Conservation (phyloP, 30 jellyfish, hydroid and myxozoan species). For the Catostylus mosaicus region DNA sequence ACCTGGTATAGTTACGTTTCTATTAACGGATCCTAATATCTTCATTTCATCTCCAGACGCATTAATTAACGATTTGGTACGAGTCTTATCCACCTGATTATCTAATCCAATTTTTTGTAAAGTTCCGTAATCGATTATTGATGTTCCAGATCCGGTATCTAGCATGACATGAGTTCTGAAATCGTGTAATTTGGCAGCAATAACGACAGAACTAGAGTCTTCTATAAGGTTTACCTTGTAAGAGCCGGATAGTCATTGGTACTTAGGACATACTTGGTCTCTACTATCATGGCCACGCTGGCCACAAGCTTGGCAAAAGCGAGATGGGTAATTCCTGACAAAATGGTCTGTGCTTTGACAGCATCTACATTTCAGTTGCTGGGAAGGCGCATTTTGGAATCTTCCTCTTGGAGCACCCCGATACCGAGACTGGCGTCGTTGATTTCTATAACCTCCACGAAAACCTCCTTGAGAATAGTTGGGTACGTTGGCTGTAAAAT, state of each 20-base stretch:
- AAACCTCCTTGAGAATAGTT: background rate
- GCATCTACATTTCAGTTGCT: slow-evolving; percentile 60
- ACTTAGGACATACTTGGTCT: slow-evolving; percentile 36
- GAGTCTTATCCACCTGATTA: slow-evolving; percentile 17
- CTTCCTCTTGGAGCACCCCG: background rate
- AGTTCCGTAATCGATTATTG: slow-evolving; percentile 41
- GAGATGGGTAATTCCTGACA: slow-evolving; percentile 41
- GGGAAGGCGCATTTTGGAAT: slow-evolving; percentile 13
- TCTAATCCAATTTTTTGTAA: slow-evolving; percentile 24
- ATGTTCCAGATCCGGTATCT: slow-evolving; percentile 56
- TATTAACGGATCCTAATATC: slow-evolving; percentile 25
- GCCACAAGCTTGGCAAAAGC: slow-evolving; percentile 84
- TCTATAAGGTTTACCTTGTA: slow-evolving; percentile 21
- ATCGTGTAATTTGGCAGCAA: slow-evolving; percentile 38
- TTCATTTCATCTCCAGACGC: slow-evolving; percentile 46
- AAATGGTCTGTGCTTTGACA: slow-evolving; percentile 62
- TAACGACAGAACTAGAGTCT: slow-evolving; percentile 46
- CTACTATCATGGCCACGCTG: slow-evolving; percentile 53
- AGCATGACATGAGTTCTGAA: slow-evolving; percentile 47
- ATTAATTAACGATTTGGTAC: slow-evolving; percentile 29
- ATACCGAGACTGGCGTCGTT: background rate
- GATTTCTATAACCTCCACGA: background rate
- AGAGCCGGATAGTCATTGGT: slow-evolving; percentile 59
- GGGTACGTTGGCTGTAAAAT: background rate
- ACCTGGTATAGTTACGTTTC: slow-evolving; percentile 34